phyloP scores from a whole-genome alignment of 2,888 invertebrate genomes.

The Dicycla oo region DNA sequence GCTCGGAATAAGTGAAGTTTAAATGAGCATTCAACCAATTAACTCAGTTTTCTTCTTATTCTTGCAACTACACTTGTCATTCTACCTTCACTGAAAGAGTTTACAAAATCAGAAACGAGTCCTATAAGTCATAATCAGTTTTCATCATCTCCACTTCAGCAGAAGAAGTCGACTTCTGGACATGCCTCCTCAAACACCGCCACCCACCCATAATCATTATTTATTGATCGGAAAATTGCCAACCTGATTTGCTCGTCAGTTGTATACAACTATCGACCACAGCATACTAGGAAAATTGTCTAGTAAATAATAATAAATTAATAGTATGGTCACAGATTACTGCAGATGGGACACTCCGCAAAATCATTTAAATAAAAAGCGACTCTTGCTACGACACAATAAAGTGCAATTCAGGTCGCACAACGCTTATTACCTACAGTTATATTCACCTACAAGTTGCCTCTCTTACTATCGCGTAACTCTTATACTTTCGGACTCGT shows the following conservation, averaged over 20 bases:
- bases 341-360: no score
- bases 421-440: no score
- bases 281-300: slow-evolving; percentile 21
- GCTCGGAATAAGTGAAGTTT: not conserved
- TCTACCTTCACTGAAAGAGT: not conserved
- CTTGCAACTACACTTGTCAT: not conserved
- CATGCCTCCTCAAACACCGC: no score
- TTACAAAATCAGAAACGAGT: not conserved
- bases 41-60: not conserved
- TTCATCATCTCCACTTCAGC: no score
- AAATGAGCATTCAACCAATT: not conserved
- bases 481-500: no score
- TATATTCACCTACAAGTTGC: no score
- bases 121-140: no score
- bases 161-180: no score
- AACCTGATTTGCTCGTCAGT: not conserved
- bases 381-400: no score
- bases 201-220: not conserved
- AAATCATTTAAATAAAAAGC: no score
- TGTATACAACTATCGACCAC: slow-evolving; percentile 24
- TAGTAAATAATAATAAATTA: slow-evolving; percentile 39
- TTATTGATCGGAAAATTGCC: slow-evolving; percentile 33
- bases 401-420: no score
- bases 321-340: not conserved
- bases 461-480: no score